Evolutionary conservation across 1,140 invertebrate genomes (phyloP).

Genomic region (Nephotettix cincticeps): DNA sequence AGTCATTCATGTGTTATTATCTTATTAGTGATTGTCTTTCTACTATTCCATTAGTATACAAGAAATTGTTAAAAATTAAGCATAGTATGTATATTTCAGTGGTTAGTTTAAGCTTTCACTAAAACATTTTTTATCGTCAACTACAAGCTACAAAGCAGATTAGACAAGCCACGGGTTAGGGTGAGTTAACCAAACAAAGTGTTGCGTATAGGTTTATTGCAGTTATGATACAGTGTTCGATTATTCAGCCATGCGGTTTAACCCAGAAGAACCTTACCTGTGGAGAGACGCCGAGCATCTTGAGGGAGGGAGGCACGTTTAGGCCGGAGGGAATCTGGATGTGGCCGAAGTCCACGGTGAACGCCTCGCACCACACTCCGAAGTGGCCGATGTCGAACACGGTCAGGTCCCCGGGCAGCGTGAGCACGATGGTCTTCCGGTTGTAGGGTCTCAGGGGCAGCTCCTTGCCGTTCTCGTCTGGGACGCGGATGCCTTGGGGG

Average conservation of each 20-base stretch:
- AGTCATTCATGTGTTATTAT: too few species aligned
- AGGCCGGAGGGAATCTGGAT: slow-evolving; percentile 67
- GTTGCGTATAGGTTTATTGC: too few species aligned
- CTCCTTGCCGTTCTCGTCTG: slow-evolving; percentile 86
- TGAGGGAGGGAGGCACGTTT: slow-evolving; percentile 86
- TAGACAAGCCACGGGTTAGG: too few species aligned
- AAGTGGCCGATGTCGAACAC: slow-evolving; percentile 84
- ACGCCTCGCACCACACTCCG: slow-evolving; percentile 86
- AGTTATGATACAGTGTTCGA: too few species aligned
- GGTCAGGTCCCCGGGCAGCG: slow-evolving; percentile 75
- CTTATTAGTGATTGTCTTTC: too few species aligned
- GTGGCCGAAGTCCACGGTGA: slow-evolving; percentile 88
- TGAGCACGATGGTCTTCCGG: slow-evolving; percentile 82
- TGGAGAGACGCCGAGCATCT: slow-evolving; percentile 89
- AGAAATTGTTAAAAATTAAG: too few species aligned
- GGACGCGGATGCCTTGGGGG: slow-evolving; percentile 75
- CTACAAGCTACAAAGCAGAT: too few species aligned
- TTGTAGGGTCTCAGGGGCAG: slow-evolving; percentile 75
- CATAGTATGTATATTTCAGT: too few species aligned
- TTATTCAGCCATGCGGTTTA: neutral
- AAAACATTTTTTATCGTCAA: too few species aligned
- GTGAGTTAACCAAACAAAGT: too few species aligned
- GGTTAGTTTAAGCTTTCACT: too few species aligned
- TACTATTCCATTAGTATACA: too few species aligned
- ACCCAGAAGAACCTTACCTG: slow-evolving; percentile 62